Percentiles rank a stretch among this genome's conserved stretches.
These are phyloP conservation scores for Alviniconcha strummeri DNA, from an alignment of 2,888 invertebrate genomes.

Conservation along the genomic window DNA sequence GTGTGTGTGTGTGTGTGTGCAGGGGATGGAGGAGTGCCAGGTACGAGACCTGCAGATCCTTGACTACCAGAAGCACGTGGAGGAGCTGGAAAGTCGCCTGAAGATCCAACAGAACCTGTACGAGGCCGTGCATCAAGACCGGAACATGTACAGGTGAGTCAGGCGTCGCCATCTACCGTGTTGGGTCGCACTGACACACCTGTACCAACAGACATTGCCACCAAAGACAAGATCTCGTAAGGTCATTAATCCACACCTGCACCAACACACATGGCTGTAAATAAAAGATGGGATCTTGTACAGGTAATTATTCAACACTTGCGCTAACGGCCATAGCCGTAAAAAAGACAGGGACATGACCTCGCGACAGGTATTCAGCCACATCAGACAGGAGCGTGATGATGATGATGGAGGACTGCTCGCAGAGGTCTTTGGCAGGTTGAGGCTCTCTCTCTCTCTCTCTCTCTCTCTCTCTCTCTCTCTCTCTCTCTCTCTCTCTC, in stretches of 20 bases:
- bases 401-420: too few relatives aligned
- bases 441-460: too few relatives aligned
- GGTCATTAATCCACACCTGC: too few relatives aligned
- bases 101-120: conserved; percentile 82
- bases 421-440: neutral
- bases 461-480: neutral
- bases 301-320: neutral
- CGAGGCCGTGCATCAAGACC: conserved; percentile 85
- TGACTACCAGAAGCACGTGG: conserved; percentile 83
- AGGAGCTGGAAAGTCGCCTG: conserved; percentile 79
- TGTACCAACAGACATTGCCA: too few relatives aligned
- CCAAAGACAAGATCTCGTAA: too few relatives aligned
- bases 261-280: too few relatives aligned
- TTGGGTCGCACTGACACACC: too few relatives aligned
- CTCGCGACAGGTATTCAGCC: too few relatives aligned
- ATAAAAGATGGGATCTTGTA: too few relatives aligned
- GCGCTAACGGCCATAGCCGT: too few relatives aligned
- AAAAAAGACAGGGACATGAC: too few relatives aligned
- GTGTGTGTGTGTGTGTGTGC: conserved; percentile 52
- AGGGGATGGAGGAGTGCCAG: conserved; percentile 74
- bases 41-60: conserved; percentile 79
- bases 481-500: conserved; percentile 8
- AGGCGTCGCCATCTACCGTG: neutral
- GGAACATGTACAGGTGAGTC: conserved; percentile 83
- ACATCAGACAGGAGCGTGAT: too few relatives aligned